phyloP scores from a whole-genome alignment of 2,797 vertebrate genomes.

The Catamblyrhynchus diadema region DNA sequence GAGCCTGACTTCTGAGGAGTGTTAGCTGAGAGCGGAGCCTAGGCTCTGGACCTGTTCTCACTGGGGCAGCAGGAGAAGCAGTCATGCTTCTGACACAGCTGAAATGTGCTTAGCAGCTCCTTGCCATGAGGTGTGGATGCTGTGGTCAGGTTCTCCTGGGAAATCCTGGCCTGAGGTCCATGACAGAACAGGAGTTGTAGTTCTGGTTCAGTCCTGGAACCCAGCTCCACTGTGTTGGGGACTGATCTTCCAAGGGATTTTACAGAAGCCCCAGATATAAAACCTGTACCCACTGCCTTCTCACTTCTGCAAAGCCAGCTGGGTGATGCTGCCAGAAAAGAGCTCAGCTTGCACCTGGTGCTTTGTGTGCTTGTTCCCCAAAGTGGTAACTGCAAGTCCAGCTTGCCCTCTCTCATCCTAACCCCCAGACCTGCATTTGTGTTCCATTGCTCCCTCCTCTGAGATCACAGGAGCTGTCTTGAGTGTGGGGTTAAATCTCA shows the following conservation, averaged over 20 bases:
- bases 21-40: background rate
- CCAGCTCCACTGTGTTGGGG: background rate
- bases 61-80: background rate
- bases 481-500: slow-evolving; percentile 16
- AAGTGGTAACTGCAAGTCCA: background rate
- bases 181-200: background rate
- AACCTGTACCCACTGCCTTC: background rate
- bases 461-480: slow-evolving; percentile 23
- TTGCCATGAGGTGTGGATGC: background rate
- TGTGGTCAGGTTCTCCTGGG: background rate
- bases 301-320: background rate
- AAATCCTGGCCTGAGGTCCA: fast-evolving
- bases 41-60: background rate
- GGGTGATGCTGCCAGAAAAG: background rate
- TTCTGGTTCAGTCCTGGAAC: background rate
- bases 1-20: background rate
- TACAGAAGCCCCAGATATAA: background rate
- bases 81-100: background rate
- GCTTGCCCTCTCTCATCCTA: slow-evolving; percentile 31
- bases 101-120: background rate
- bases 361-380: slow-evolving; percentile 11
- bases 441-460: slow-evolving; percentile 18
- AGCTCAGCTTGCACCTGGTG: background rate
- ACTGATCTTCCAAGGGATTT: background rate
- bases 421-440: background rate